Conservation (phyloP, 2,888 invertebrate species). For the Agrochola lychnidis region DNA sequence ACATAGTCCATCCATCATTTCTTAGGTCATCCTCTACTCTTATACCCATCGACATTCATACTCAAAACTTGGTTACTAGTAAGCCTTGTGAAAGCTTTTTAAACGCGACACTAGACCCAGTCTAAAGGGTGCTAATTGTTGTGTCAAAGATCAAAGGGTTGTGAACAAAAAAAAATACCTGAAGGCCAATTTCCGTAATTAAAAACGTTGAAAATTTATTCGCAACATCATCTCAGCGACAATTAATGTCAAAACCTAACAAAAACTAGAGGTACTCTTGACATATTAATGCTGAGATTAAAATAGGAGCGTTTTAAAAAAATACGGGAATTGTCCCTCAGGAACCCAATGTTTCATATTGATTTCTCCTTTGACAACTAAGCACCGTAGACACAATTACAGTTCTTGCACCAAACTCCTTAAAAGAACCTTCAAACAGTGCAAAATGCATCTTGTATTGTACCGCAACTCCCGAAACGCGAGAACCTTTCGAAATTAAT, state of each 20-base stretch:
- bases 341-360: too few species aligned
- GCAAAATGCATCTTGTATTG: constrained; percentile 1
- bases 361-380: background rate
- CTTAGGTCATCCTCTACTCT: background rate
- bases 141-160: background rate
- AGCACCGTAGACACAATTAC: too few species aligned
- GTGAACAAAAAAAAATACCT: too few species aligned
- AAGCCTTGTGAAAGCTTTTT: background rate
- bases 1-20: background rate
- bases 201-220: too few species aligned
- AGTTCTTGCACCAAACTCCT: background rate
- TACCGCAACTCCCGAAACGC: background rate
- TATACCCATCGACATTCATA: background rate
- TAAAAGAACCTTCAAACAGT: background rate
- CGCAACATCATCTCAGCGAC: too few species aligned
- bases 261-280: too few species aligned
- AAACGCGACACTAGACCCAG: background rate
- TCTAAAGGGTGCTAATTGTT: background rate
- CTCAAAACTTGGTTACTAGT: background rate
- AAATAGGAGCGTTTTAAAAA: background rate
- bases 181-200: too few species aligned
- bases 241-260: too few species aligned
- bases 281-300: too few species aligned
- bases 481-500: constrained; percentile 43
- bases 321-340: background rate